A percentile compares a stretch with the other conserved stretches of the same genome.
phyloP scores from a whole-genome alignment of 2,113 vertebrate species.

The Clarias magur region DNA sequence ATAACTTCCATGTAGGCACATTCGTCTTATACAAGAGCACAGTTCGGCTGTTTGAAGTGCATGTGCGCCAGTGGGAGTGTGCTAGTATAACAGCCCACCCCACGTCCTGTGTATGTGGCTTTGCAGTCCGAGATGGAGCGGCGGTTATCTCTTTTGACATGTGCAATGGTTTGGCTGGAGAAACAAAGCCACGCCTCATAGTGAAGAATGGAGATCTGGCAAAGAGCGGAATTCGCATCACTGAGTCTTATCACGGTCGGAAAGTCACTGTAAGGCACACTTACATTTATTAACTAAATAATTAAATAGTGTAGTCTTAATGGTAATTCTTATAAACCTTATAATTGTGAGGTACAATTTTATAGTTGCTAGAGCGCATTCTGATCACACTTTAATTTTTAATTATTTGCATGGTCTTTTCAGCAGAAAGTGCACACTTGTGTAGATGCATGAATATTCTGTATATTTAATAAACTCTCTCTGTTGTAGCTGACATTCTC shows the following conservation, averaged over 20 bases:
- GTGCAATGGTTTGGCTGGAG: constrained; percentile 79
- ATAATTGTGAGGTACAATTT: background rate
- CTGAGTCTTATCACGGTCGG: constrained; percentile 85
- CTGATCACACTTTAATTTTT: background rate
- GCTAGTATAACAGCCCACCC: constrained; percentile 74
- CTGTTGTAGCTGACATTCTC: constrained; percentile 80
- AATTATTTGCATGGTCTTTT: background rate
- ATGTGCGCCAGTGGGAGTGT: constrained; percentile 90
- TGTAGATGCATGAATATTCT: background rate
- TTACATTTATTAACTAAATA: background rate
- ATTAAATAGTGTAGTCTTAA: background rate
- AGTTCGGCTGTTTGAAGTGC: constrained; percentile 81
- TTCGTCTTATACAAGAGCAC: constrained; percentile 85
- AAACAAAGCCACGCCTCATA: constrained; percentile 79
- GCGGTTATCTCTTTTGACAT: constrained; percentile 84
- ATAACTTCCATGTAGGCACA: constrained; percentile 85
- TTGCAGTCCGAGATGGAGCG: constrained; percentile 78
- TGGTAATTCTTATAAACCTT: background rate
- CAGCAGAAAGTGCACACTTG: background rate
- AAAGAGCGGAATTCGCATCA: constrained; percentile 77
- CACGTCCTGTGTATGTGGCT: constrained; percentile 84
- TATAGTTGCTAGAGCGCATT: background rate
- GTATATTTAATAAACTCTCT: background rate
- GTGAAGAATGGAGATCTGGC: constrained; percentile 75
- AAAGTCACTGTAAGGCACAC: constrained; percentile 85